phyloP scores from a whole-genome alignment of 2,113 vertebrate species.

The Malurus elegans region DNA sequence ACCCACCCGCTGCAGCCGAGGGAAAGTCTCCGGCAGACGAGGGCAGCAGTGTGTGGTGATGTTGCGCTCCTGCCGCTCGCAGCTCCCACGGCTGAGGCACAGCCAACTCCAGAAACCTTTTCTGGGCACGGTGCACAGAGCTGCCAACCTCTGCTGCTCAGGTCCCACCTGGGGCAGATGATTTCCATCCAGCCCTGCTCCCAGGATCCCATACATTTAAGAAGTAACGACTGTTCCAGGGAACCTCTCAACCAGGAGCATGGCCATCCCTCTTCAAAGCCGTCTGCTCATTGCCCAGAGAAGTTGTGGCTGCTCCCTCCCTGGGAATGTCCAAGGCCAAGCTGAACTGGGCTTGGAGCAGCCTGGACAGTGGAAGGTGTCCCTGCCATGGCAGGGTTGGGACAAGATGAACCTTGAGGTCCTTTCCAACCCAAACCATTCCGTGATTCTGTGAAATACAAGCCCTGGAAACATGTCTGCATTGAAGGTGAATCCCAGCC shows the following conservation, averaged over 20 bases:
- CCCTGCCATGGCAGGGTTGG: background rate
- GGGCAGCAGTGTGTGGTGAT: background rate
- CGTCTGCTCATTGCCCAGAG: background rate
- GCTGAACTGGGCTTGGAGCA: background rate
- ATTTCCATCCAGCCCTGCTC: background rate
- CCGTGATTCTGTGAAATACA: background rate
- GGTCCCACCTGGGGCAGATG: background rate
- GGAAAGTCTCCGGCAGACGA: background rate
- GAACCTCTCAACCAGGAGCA: background rate
- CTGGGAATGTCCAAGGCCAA: background rate
- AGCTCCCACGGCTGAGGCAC: fast-evolving
- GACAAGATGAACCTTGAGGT: background rate
- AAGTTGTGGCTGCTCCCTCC: background rate
- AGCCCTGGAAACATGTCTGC: background rate
- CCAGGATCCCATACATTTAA: background rate
- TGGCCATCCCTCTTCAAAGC: background rate
- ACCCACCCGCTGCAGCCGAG: background rate
- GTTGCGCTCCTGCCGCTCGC: fast-evolving
- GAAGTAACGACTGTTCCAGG: background rate
- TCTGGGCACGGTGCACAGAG: background rate
- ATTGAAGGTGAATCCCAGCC: background rate
- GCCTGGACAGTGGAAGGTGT: background rate
- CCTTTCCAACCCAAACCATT: background rate
- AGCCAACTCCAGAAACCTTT: background rate
- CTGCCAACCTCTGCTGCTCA: background rate